Evolutionary conservation across 2,888 invertebrate species (phyloP), one percentile per base, ranked within the genome.

Genomic region (Odontomyia ornata): DNA sequence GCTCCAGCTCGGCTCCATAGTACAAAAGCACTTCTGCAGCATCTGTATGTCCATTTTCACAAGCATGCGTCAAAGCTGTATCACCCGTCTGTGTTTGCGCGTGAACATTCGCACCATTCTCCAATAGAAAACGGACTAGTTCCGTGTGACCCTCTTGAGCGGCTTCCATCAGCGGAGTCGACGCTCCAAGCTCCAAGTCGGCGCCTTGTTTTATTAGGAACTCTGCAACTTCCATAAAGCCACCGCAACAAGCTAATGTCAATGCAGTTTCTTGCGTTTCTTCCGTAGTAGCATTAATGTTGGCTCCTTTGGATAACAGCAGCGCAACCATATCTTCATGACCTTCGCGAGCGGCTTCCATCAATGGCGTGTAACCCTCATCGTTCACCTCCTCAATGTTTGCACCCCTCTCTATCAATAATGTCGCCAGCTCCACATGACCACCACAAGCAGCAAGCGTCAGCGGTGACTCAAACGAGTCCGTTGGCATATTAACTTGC

Each of bases 311-410:
- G 80, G 94, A 94, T 15, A 99, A 89, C 76, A 99, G 90, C 76
- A 98, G 88, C 62, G 96, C 95, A 9, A 99, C 98, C 96, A 99
- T 98, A 87, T 98, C 97, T 85, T 98, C 97, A 87, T 99, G 99
- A 76, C 99, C 99, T 87, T 99, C 99, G 69, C 99, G 89, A 0
- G 98, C 97, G 64, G 99, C 99, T 89, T 99, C 99, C 99, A 99
- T 99, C 79, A 99, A 89, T 23, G 99, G 99, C 43, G 99, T 99
- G 88, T 99, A 99, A 28, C 99, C 98, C 89, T 99, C 99, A 86
- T 99, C 99, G 88, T 99, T 99, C 77, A 97, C 97, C 89, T 98
- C 98, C 88, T 99, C 99, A 83, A 99, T 96, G 88, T 98, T 98
- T 78, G 99, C 99, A 80, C 99, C 99, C 77, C 98, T 91, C 86